Conservation (phyloP, 2,797 vertebrate species). For the Galaxias olidus region DNA sequence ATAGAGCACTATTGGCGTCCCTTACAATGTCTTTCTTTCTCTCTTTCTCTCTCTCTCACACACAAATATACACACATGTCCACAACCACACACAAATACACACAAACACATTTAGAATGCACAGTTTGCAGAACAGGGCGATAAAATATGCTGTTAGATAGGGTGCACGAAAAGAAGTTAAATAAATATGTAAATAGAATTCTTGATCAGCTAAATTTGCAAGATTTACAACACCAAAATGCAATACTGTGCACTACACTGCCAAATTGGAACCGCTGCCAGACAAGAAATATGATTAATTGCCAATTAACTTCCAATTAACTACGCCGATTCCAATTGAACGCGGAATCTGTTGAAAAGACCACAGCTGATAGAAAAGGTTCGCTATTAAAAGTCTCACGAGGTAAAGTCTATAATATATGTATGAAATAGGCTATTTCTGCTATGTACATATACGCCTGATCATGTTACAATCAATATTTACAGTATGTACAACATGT, state of each 20-base stretch:
- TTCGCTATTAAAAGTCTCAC: no score
- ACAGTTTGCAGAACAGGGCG: slow-evolving; percentile 27
- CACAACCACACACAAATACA: background rate
- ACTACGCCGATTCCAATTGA: slow-evolving; percentile 5
- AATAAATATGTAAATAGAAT: slow-evolving; percentile 14
- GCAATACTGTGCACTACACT: no score
- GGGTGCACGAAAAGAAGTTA: background rate
- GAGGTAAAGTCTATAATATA: slow-evolving; percentile 14
- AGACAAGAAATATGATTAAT: slow-evolving; percentile 30
- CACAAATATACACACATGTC: background rate
- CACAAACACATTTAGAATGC: slow-evolving; percentile 13
- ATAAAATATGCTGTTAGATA: slow-evolving; percentile 14
- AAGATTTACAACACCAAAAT: no score
- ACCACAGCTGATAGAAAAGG: slow-evolving; percentile 32
- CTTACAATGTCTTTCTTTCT: slow-evolving; percentile 9
- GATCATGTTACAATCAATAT: slow-evolving; percentile 42
- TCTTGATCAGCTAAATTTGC: slow-evolving; percentile 8
- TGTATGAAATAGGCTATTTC: slow-evolving; percentile 41
- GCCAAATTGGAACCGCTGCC: no score
- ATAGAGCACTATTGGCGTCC: slow-evolving; percentile 9
- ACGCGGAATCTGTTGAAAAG: background rate
- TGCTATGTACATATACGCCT: slow-evolving; percentile 45
- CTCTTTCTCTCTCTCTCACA: background rate
- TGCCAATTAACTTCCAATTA: slow-evolving; percentile 45
- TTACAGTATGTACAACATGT: slow-evolving; percentile 49